Conservation (phyloP, 2,797 vertebrate species). For the Galago senegalensis region DNA sequence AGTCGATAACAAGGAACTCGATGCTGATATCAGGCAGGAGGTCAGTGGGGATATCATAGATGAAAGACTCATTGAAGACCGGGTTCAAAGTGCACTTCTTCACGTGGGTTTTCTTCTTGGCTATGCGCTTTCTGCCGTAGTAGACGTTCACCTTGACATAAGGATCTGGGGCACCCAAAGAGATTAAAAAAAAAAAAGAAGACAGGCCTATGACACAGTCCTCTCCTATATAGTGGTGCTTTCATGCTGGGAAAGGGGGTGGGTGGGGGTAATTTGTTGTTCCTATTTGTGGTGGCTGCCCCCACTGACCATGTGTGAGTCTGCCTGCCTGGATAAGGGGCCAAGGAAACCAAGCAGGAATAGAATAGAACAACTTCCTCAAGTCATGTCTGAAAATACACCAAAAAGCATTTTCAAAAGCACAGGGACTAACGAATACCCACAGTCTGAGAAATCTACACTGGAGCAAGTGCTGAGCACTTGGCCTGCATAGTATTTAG, state of each 20-base stretch:
- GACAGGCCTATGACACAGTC: constrained; percentile 85
- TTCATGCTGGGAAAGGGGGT: neutral
- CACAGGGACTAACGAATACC: neutral
- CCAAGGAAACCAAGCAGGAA: neutral
- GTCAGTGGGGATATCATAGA: constrained; percentile 96
- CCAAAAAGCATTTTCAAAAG: no score
- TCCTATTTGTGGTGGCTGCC: neutral
- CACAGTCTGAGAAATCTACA: neutral
- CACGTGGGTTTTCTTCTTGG: constrained; percentile 99
- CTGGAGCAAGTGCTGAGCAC: neutral
- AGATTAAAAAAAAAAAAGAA: constrained; percentile 23
- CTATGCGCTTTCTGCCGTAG: constrained; percentile 96
- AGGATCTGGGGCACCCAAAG: constrained; percentile 91
- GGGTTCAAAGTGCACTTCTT: constrained; percentile 99
- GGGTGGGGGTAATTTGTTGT: neutral
- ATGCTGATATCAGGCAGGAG: constrained; percentile 96
- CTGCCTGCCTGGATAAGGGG: neutral
- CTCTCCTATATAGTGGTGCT: neutral
- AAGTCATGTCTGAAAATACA: neutral
- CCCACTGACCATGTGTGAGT: neutral
- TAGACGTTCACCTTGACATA: constrained; percentile 99
- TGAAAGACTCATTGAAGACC: constrained; percentile 98
- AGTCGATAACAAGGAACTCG: constrained; percentile 97
- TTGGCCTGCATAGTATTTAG: no score
- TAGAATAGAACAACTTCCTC: neutral